phyloP scores from a whole-genome alignment of 2,888 invertebrate genomes.

The Gastrophysa polygoni region DNA sequence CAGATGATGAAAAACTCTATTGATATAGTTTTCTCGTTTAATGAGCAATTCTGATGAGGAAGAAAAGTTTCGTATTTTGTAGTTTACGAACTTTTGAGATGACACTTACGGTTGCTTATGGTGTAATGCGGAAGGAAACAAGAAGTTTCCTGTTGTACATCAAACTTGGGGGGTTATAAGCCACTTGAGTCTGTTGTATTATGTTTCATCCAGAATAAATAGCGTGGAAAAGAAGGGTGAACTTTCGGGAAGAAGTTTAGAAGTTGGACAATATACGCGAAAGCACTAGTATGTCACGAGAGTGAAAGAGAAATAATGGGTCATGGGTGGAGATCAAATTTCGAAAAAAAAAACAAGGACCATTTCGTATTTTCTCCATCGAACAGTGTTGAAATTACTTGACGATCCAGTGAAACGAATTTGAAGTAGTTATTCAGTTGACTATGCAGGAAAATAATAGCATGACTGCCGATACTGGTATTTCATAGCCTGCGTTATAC shows the following conservation, averaged over 20 bases:
- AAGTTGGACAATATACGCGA: constrained; percentile 25
- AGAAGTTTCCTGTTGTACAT: constrained; percentile 28
- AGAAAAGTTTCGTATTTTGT: background rate
- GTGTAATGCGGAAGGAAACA: constrained; percentile 7
- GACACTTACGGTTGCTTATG: constrained; percentile 25
- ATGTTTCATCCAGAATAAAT: constrained; percentile 33
- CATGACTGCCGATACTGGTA: no score
- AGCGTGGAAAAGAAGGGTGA: constrained; percentile 24
- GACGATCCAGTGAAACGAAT: no score
- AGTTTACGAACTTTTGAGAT: constrained; percentile 5
- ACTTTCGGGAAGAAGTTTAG: constrained; percentile 35
- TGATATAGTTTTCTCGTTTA: background rate
- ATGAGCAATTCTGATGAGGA: no score
- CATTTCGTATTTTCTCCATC: no score
- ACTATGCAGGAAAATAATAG: no score
- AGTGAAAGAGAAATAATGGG: background rate
- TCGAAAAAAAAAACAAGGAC: no score
- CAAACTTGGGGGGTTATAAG: constrained; percentile 29
- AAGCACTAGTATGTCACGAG: constrained; percentile 13
- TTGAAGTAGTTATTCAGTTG: no score
- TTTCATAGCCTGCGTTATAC: no score
- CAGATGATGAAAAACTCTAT: no score
- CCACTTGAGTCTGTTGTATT: constrained; percentile 28
- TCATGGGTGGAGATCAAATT: background rate
- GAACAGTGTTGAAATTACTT: no score